Conservation (phyloP, 2,113 vertebrate species). For the Muntiacus reevesi region DNA sequence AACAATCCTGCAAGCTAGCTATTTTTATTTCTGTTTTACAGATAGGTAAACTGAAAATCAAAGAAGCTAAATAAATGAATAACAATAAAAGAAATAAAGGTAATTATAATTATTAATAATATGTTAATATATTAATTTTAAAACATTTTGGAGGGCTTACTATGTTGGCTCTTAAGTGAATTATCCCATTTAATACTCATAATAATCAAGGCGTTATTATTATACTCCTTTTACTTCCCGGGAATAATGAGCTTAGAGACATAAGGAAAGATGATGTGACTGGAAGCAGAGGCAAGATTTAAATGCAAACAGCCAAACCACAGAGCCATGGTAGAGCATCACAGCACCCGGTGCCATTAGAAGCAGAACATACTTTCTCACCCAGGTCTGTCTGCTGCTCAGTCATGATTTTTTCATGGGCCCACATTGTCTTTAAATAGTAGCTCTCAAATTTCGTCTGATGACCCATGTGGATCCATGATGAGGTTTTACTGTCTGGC, state of each 20-base stretch:
- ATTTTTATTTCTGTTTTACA: constrained; percentile 6
- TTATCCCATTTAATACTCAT: background rate
- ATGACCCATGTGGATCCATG: background rate
- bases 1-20: background rate
- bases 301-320: background rate
- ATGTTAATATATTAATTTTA: background rate
- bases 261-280: background rate
- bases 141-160: background rate
- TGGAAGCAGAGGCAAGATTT: background rate
- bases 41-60: background rate
- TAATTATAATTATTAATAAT: background rate
- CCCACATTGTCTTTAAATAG: background rate
- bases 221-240: background rate
- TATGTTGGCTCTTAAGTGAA: background rate
- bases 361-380: background rate
- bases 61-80: background rate
- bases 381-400: background rate
- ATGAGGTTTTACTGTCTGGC: background rate
- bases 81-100: background rate
- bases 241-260: background rate
- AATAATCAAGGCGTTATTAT: background rate
- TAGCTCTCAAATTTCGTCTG: background rate
- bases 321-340: background rate
- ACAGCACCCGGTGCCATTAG: accelerated
- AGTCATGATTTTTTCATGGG: background rate